These are phyloP conservation scores for Hylaeus volcanicus DNA, from an alignment of 1,140 invertebrate species.

Conservation along the genomic window DNA sequence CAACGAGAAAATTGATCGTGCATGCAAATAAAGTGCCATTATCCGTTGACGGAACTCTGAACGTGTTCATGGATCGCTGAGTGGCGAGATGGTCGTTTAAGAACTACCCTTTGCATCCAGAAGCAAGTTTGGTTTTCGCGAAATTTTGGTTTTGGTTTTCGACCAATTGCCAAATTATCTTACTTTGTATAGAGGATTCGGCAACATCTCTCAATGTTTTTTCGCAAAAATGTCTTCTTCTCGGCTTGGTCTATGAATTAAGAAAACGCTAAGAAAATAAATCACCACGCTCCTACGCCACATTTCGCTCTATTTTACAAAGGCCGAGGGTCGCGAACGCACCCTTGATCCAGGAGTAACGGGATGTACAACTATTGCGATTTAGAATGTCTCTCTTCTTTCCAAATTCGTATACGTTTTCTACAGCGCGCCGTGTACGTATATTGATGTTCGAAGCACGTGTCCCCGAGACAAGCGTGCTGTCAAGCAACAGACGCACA, in stretches of 20 bases:
- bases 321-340: conserved; percentile 22
- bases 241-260: too few species aligned
- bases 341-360: conserved; percentile 34
- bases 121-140: conserved; percentile 55
- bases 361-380: conserved; percentile 60
- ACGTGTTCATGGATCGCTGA: conserved; percentile 51
- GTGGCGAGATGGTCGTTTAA: conserved; percentile 32
- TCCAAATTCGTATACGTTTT: conserved; percentile 55
- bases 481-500: conserved; percentile 41
- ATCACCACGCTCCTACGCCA: conserved; percentile 34
- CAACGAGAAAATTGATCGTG: conserved; percentile 71
- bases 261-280: conserved; percentile 52
- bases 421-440: conserved; percentile 24
- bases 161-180: too few species aligned
- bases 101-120: conserved; percentile 35
- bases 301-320: conserved; percentile 29
- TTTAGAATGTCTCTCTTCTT: conserved; percentile 38
- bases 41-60: conserved; percentile 55
- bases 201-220: too few species aligned
- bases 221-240: too few species aligned
- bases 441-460: conserved; percentile 64
- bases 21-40: conserved; percentile 76
- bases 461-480: conserved; percentile 49
- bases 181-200: too few species aligned
- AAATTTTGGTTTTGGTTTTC: neutral